A percentile compares a stretch with the other conserved stretches of the same genome.
Conservation (phyloP, 2,113 vertebrate genomes). For the Hymenochirus boettgeri region DNA sequence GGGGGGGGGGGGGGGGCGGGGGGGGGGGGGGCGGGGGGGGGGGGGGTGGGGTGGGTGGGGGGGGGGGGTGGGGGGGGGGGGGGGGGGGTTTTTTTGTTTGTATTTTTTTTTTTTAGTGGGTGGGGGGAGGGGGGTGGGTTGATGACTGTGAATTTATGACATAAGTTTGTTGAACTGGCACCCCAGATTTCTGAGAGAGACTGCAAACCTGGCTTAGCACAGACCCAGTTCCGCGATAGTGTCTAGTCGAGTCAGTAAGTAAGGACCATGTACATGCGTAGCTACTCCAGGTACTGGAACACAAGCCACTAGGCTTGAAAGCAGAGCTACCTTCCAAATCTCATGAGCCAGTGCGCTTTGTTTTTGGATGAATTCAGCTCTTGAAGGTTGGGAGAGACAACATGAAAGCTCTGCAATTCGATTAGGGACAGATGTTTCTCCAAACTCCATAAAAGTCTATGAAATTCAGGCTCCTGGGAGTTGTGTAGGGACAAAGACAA, state of each 20-base stretch:
- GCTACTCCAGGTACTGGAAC: conserved; percentile 33
- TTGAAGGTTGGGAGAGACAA: conserved; percentile 44
- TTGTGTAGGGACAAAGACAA: conserved; percentile 39
- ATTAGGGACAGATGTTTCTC: conserved; percentile 24
- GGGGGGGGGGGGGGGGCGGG: too few species aligned
- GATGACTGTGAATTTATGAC: conserved; percentile 34
- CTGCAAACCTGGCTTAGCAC: conserved; percentile 41
- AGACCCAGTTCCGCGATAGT: conserved; percentile 50
- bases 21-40: too few species aligned
- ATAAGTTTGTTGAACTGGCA: conserved; percentile 46
- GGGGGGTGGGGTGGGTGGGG: too few species aligned
- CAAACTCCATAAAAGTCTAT: conserved; percentile 23
- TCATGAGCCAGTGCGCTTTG: conserved; percentile 50
- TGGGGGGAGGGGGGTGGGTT: too few species aligned
- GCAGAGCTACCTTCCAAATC: conserved; percentile 39
- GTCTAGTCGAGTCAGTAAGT: conserved; percentile 47
- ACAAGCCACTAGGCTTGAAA: conserved; percentile 42
- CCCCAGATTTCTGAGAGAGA: conserved; percentile 32
- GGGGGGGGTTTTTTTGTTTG: too few species aligned
- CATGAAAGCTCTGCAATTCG: conserved; percentile 39
- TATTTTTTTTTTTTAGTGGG: too few species aligned
- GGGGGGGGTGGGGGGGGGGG: too few species aligned
- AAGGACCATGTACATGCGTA: conserved; percentile 27
- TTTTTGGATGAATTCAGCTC: conserved; percentile 14
- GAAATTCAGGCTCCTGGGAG: conserved; percentile 32